Percentiles rank a stretch among this genome's conserved stretches.
phyloP scores from a whole-genome alignment of 2,113 vertebrate species.

The Egretta garzetta region DNA sequence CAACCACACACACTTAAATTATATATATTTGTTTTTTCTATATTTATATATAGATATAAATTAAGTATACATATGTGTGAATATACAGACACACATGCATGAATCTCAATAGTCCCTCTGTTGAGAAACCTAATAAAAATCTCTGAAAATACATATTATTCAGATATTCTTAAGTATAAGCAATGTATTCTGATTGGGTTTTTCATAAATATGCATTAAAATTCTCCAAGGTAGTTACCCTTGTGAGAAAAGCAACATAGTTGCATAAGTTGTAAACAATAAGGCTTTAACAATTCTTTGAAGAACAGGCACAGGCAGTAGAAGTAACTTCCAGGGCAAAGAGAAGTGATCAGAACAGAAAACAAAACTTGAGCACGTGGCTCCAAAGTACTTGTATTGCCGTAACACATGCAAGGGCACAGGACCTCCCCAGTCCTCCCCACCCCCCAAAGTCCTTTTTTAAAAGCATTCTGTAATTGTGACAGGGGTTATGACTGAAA shows the following conservation, averaged over 20 bases:
- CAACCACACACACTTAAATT: background rate
- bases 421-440: background rate
- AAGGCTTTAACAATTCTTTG: background rate
- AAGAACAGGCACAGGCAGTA: background rate
- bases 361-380: background rate
- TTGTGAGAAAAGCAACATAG: background rate
- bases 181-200: background rate
- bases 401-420: background rate
- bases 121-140: background rate
- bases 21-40: background rate
- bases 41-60: background rate
- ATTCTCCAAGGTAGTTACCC: background rate
- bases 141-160: background rate
- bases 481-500: background rate
- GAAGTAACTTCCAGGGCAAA: background rate
- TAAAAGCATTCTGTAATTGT: background rate
- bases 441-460: background rate
- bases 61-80: background rate
- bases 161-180: background rate
- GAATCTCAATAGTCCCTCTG: background rate
- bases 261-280: background rate
- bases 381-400: background rate
- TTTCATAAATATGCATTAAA: constrained; percentile 17
- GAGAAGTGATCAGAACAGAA: background rate
- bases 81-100: background rate